These are phyloP conservation scores for Drosophila nigromelanica DNA, from an alignment of 1,140 invertebrate genomes.

Conservation along the genomic window DNA sequence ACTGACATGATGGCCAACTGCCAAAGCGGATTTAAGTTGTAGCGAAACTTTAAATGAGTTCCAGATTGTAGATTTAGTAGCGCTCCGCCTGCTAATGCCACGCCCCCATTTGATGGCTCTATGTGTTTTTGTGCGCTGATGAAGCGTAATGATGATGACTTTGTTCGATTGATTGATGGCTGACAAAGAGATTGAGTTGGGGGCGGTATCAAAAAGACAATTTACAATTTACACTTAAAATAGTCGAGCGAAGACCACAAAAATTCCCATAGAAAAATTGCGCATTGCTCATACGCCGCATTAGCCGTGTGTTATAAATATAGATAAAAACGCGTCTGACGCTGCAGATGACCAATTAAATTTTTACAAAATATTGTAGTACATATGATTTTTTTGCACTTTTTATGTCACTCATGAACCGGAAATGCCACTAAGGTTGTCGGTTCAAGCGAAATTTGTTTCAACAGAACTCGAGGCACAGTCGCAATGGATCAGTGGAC, in stretches of 20 bases:
- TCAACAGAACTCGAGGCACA: slow-evolving; percentile 25
- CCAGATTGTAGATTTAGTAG: slow-evolving; percentile 63
- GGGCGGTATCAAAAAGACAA: slow-evolving; percentile 11
- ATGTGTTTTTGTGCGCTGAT: slow-evolving; percentile 39
- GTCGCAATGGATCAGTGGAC: slow-evolving; percentile 79
- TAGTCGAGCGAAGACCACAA: slow-evolving; percentile 21
- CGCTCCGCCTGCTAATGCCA: not conserved
- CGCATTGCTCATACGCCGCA: slow-evolving; percentile 71
- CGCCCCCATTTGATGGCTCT: slow-evolving; percentile 38
- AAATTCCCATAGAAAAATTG: slow-evolving; percentile 2
- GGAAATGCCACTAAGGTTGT: slow-evolving; percentile 49
- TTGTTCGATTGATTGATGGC: slow-evolving; percentile 67
- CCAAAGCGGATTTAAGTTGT: slow-evolving; percentile 76
- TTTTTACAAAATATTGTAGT: slow-evolving; percentile 26
- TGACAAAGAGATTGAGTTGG: slow-evolving; percentile 2
- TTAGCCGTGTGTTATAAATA: slow-evolving; percentile 32
- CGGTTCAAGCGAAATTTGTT: slow-evolving; percentile 14
- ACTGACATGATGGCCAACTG: slow-evolving; percentile 59
- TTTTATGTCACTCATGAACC: slow-evolving; percentile 67
- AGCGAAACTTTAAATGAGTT: slow-evolving; percentile 77
- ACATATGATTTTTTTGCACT: slow-evolving; percentile 26
- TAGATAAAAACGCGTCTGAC: slow-evolving; percentile 20
- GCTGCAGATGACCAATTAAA: slow-evolving; percentile 63
- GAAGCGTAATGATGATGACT: slow-evolving; percentile 77
- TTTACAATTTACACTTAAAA: slow-evolving; percentile 57